phyloP scores from a whole-genome alignment of 2,888 invertebrate genomes.

The Xanthorhoe spadicearia region DNA sequence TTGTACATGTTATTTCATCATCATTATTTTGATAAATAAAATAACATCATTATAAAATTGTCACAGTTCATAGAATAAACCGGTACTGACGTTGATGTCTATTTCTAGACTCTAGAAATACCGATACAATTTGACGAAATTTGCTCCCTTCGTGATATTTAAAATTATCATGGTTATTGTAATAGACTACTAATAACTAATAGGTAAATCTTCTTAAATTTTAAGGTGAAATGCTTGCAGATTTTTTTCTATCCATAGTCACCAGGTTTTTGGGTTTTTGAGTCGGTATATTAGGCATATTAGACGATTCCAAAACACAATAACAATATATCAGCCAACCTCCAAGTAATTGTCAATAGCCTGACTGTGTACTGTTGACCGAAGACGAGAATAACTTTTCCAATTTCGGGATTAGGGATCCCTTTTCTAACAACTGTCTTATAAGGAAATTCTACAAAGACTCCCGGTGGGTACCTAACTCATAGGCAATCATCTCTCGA shows the following conservation, averaged over 20 bases:
- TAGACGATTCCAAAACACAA: background rate
- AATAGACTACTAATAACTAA: too few relatives aligned
- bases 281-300: background rate
- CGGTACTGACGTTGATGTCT: too few relatives aligned
- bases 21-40: background rate
- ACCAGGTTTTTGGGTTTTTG: too few relatives aligned
- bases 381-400: slow-evolving; percentile 3
- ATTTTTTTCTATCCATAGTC: too few relatives aligned
- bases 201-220: too few relatives aligned
- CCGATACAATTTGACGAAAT: too few relatives aligned
- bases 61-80: background rate
- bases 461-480: slow-evolving; percentile 11
- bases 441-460: slow-evolving; percentile 15
- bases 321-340: background rate
- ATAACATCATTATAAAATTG: background rate
- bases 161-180: too few relatives aligned
- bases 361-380: slow-evolving; percentile 9
- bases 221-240: too few relatives aligned
- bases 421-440: slow-evolving; percentile 34
- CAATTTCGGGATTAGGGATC: slow-evolving; percentile 24
- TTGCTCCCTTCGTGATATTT: too few relatives aligned
- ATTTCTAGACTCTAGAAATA: too few relatives aligned
- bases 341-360: background rate
- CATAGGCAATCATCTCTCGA: slow-evolving; percentile 37
- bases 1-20: background rate